Percentiles rank a stretch among this genome's conserved stretches.
Conservation (phyloP, 2,113 vertebrate genomes). For the Synchiropus splendidus region DNA sequence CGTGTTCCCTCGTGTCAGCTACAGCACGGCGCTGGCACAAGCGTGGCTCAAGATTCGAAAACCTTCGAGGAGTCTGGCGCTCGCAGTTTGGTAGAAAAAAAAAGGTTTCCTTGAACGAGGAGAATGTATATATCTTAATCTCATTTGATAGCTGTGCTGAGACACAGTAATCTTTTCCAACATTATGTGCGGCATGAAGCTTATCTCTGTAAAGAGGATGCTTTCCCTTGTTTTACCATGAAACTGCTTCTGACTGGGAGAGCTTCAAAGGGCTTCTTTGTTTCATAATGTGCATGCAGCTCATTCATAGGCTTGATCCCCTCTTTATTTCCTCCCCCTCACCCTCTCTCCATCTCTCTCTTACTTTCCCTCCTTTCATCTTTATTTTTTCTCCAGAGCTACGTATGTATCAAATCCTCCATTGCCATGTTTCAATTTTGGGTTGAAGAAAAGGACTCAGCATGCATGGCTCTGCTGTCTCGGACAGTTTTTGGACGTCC, state of each 20-base stretch:
- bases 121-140: slow-evolving; percentile 65
- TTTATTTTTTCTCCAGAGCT: slow-evolving; percentile 17
- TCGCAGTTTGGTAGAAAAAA: slow-evolving; percentile 42
- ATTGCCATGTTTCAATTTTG: slow-evolving; percentile 3
- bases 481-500: too few species aligned
- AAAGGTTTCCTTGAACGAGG: slow-evolving; percentile 36
- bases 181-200: slow-evolving; percentile 64
- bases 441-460: slow-evolving; percentile 12
- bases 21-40: slow-evolving; percentile 29
- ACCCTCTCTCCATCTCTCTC: slow-evolving; percentile 26
- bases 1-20: slow-evolving; percentile 35
- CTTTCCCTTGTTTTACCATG: slow-evolving; percentile 69
- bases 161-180: slow-evolving; percentile 65
- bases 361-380: slow-evolving; percentile 14
- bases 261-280: slow-evolving; percentile 71
- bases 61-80: slow-evolving; percentile 29
- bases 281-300: slow-evolving; percentile 70
- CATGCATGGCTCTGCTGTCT: too few species aligned
- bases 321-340: slow-evolving; percentile 44
- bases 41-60: slow-evolving; percentile 35
- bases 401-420: slow-evolving; percentile 6
- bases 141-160: slow-evolving; percentile 67
- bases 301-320: slow-evolving; percentile 62
- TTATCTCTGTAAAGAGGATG: slow-evolving; percentile 70
- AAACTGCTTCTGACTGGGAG: slow-evolving; percentile 70